These are phyloP conservation scores for Podabrus alpinus DNA, from an alignment of 2,888 invertebrate species.

Conservation along the genomic window DNA sequence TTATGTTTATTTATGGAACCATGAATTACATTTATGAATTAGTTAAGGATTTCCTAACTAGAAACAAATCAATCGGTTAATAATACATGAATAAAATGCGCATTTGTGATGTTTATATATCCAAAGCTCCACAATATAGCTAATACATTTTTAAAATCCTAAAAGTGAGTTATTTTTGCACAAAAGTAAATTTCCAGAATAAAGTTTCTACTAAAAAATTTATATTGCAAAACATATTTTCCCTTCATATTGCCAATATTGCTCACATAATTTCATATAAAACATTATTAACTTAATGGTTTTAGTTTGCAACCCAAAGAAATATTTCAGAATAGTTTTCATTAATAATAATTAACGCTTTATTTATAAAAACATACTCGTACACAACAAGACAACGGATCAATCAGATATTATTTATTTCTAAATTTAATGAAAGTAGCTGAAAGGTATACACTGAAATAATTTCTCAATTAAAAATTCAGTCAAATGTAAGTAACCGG, in stretches of 20 bases:
- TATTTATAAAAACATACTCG: not conserved
- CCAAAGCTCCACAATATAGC: constrained; percentile 15
- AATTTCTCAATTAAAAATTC: not conserved
- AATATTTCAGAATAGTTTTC: not conserved
- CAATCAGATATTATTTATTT: no score
- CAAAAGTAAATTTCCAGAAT: constrained; percentile 14
- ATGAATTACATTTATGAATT: not conserved
- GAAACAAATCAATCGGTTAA: constrained; percentile 24
- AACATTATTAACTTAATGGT: not conserved
- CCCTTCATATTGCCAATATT: not conserved
- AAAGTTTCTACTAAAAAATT: constrained; percentile 24
- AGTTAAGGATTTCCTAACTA: not conserved
- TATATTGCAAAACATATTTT: constrained; percentile 22
- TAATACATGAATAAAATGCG: constrained; percentile 23
- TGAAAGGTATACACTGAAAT: not conserved
- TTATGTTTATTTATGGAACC: not conserved
- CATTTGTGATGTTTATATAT: constrained; percentile 12
- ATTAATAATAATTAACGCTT: not conserved
- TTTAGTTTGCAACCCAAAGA: not conserved
- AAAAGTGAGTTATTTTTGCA: constrained; percentile 13
- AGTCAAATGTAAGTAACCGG: not conserved
- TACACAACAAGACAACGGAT: no score
- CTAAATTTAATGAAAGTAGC: not conserved
- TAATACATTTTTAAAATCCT: constrained; percentile 24
- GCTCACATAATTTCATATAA: not conserved